phyloP scores from a whole-genome alignment of 2,113 vertebrate species.

The Coregonus clupeaformis region DNA sequence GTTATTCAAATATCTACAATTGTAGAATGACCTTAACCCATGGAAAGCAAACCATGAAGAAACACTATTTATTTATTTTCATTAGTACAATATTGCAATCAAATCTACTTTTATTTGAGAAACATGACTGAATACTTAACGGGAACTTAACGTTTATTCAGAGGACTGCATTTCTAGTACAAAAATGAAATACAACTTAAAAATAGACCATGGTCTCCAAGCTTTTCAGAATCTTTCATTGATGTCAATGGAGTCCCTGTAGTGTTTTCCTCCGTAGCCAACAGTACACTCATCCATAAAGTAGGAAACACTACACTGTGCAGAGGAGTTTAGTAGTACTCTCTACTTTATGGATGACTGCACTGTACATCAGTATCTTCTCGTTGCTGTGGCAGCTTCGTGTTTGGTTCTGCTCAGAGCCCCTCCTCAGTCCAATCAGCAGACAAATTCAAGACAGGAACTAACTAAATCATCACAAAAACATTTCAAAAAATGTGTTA shows the following conservation, averaged over 20 bases:
- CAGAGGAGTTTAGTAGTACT: constrained; percentile 99
- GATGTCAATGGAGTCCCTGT: background rate
- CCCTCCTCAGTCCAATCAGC: background rate
- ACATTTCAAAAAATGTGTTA: no score
- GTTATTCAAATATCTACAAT: background rate
- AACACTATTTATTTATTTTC: background rate
- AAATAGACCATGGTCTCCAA: background rate
- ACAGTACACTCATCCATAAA: constrained; percentile 99
- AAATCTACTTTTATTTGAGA: background rate
- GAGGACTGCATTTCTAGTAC: no score
- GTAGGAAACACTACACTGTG: constrained; percentile 99
- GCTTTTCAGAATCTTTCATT: background rate
- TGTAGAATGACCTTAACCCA: background rate
- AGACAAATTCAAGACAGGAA: background rate
- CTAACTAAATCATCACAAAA: background rate
- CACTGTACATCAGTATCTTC: constrained; percentile 85
- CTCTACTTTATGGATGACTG: constrained; percentile 99
- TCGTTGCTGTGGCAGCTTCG: constrained; percentile 15
- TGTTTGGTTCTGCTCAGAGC: constrained; percentile 20
- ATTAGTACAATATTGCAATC: background rate
- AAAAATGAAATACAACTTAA: background rate
- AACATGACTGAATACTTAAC: no score
- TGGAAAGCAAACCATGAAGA: background rate
- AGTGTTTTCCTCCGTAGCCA: constrained; percentile 80
- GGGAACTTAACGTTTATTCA: background rate